A percentile compares a stretch with the other conserved stretches of the same genome.
Conservation (phyloP, 2,888 invertebrate genomes). For the Eristalis pertinax region DNA sequence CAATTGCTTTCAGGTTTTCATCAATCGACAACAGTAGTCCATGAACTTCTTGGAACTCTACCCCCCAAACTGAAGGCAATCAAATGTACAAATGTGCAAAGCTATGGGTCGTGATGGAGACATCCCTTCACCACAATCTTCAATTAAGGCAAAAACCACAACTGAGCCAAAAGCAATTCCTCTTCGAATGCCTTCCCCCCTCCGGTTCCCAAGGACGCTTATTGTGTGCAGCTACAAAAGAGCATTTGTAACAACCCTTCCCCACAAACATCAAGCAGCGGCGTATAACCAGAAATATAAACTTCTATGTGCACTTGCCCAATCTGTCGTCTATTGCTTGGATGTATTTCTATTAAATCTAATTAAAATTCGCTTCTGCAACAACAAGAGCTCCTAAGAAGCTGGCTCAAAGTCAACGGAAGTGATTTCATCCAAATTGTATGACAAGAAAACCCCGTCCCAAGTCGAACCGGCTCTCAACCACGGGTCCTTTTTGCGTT, state of each 20-base stretch:
- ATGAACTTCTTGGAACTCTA: too few relatives aligned
- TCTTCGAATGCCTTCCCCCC: neutral
- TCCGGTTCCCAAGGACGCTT: neutral
- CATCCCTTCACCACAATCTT: too few relatives aligned
- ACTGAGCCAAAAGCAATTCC: too few relatives aligned
- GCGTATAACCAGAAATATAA: neutral
- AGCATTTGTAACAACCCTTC: neutral
- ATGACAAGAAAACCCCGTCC: constrained; percentile 2
- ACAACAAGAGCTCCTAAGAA: neutral
- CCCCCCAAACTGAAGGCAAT: too few relatives aligned
- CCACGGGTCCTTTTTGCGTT: constrained; percentile 14
- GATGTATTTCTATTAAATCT: neutral
- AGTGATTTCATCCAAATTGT: constrained; percentile 4
- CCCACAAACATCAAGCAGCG: neutral
- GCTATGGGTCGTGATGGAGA: too few relatives aligned
- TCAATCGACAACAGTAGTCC: too few relatives aligned
- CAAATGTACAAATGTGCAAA: too few relatives aligned
- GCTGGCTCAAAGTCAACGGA: constrained; percentile 8
- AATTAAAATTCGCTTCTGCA: neutral
- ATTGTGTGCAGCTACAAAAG: neutral
- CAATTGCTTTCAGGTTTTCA: too few relatives aligned
- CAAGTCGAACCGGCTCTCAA: neutral
- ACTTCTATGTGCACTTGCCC: neutral
- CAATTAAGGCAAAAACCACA: too few relatives aligned
- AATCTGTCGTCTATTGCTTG: neutral